Evolutionary conservation across 2,797 vertebrate genomes (phyloP).

Genomic region (Pelochelys cantorii): DNA sequence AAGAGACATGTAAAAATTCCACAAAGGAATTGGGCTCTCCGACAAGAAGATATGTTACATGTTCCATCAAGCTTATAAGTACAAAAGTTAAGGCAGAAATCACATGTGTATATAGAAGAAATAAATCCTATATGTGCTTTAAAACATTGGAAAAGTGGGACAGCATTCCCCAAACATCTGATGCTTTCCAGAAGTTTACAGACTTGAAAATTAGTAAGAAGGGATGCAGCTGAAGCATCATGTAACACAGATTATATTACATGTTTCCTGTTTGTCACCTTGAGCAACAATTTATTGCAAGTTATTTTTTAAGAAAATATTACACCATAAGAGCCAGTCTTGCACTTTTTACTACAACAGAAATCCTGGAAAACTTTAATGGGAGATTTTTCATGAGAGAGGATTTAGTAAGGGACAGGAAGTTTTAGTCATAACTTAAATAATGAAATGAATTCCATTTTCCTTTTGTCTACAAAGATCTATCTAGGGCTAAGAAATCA

Average conservation of each 20-base stretch:
- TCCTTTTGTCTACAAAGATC: background rate
- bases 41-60: slow-evolving; percentile 14
- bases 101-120: slow-evolving; percentile 31
- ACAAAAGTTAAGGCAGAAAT: slow-evolving; percentile 62
- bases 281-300: background rate
- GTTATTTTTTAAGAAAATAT: background rate
- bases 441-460: background rate
- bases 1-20: background rate
- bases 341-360: background rate
- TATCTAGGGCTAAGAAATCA: background rate
- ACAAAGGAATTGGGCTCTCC: slow-evolving; percentile 6
- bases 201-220: slow-evolving; percentile 62
- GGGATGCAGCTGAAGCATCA: slow-evolving; percentile 39
- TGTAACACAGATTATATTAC: slow-evolving; percentile 34
- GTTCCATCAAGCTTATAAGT: slow-evolving; percentile 57
- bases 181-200: slow-evolving; percentile 67
- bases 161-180: slow-evolving; percentile 67
- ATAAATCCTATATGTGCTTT: slow-evolving; percentile 67
- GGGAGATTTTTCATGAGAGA: slow-evolving; percentile 5
- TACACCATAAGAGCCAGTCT: background rate
- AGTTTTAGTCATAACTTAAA: background rate
- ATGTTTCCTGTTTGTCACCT: slow-evolving; percentile 39
- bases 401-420: background rate
- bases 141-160: slow-evolving; percentile 47
- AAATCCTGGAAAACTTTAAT: slow-evolving; percentile 16